A percentile compares a stretch with the other conserved stretches of the same genome.
These are phyloP conservation scores for Halocynthia roretzi DNA, from an alignment of 23 tunicate genomes.

Conservation along the genomic window DNA sequence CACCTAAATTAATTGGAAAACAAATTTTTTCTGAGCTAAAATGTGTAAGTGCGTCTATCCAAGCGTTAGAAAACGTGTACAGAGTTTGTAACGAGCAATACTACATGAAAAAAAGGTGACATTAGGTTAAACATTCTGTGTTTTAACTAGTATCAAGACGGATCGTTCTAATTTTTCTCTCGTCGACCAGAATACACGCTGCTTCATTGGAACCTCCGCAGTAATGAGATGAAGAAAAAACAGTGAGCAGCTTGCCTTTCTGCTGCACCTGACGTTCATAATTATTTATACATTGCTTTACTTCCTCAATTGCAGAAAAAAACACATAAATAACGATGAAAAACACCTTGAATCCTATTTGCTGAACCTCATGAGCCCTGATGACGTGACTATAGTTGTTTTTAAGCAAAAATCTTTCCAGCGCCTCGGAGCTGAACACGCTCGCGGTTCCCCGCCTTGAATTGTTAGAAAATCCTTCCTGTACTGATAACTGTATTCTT, in stretches of 20 bases:
- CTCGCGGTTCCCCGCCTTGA: conserved; percentile 69
- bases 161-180: conserved; percentile 76
- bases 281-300: background rate
- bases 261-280: conserved; percentile 58
- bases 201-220: conserved; percentile 96
- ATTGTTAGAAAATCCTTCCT: conserved; percentile 56
- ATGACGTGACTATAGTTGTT: conserved; percentile 87
- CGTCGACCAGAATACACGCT: conserved; percentile 90
- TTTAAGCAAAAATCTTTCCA: conserved; percentile 44
- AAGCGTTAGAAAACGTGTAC: no score
- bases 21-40: no score
- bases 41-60: no score
- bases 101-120: no score
- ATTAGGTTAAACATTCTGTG: no score
- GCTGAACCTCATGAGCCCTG: conserved; percentile 90
- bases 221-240: conserved; percentile 85
- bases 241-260: conserved; percentile 82
- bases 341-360: conserved; percentile 81
- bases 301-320: background rate
- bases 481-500: conserved; percentile 17
- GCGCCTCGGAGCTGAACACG: conserved; percentile 72
- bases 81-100: no score
- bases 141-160: conserved; percentile 77
- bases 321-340: background rate
- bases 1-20: no score